A percentile compares a stretch with the other conserved stretches of the same genome.
Conservation (phyloP, 1,140 invertebrate genomes). For the Wasmannia auropunctata region DNA sequence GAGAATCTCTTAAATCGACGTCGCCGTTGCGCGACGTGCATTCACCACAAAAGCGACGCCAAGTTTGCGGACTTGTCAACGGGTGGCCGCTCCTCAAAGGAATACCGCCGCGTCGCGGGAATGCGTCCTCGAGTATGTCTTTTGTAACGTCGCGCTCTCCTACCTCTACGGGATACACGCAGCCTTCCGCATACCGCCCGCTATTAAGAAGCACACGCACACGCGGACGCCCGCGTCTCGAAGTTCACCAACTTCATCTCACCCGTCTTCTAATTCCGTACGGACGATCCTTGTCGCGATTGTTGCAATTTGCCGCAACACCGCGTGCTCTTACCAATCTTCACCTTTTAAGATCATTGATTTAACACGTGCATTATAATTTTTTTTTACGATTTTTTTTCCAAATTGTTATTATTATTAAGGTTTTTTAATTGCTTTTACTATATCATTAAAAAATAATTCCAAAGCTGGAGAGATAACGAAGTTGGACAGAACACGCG, state of each 20-base stretch:
- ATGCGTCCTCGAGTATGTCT: slow-evolving; percentile 59
- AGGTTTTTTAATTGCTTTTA: too few species aligned
- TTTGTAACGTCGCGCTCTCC: slow-evolving; percentile 29
- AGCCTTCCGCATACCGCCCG: slow-evolving; percentile 56
- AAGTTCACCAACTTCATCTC: slow-evolving; percentile 55
- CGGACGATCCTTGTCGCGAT: slow-evolving; percentile 40
- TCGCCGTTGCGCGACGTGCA: slow-evolving; percentile 23
- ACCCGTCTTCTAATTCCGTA: slow-evolving; percentile 42
- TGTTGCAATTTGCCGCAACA: neutral
- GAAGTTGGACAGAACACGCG: neutral
- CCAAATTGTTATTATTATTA: neutral
- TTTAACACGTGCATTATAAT: neutral
- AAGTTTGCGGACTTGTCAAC: slow-evolving; percentile 63
- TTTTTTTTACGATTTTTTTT: neutral
- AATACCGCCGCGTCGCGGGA: slow-evolving; percentile 66
- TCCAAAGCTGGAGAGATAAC: neutral
- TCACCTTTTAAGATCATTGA: neutral
- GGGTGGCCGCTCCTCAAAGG: slow-evolving; percentile 63
- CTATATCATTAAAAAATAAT: too few species aligned
- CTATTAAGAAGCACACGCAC: slow-evolving; percentile 48
- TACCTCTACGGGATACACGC: slow-evolving; percentile 38
- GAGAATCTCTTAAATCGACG: slow-evolving; percentile 46
- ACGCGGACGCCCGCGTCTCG: neutral
- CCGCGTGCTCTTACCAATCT: neutral
- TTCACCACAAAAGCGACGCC: slow-evolving; percentile 56